Percentiles rank a stretch among this genome's conserved stretches.
Conservation (phyloP, 1,140 invertebrate species). For the Aphelenchoides avenae region DNA sequence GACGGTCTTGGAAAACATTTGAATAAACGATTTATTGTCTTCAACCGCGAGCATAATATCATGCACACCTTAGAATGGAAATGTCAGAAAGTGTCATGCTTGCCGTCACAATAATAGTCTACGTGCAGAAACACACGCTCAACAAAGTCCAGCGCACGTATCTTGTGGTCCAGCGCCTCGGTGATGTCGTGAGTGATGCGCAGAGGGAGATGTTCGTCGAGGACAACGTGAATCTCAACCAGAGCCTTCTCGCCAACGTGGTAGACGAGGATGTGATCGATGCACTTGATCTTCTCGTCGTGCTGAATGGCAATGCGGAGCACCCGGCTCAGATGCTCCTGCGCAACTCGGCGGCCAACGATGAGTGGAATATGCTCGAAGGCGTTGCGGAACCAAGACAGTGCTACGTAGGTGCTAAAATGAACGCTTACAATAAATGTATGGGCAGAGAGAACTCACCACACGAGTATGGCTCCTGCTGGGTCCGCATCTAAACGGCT, state of each 20-base stretch:
- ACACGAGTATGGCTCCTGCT: background rate
- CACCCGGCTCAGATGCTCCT: conserved; percentile 39
- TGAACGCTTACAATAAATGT: background rate
- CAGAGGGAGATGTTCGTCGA: conserved; percentile 38
- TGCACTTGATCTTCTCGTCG: conserved; percentile 30
- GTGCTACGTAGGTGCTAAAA: conserved; percentile 41
- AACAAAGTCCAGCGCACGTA: conserved; percentile 40
- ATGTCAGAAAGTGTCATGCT: conserved; percentile 18
- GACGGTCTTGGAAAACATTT: too few species aligned
- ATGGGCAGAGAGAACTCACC: background rate
- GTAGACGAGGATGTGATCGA: conserved; percentile 43
- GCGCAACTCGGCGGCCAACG: conserved; percentile 37
- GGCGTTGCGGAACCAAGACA: conserved; percentile 43
- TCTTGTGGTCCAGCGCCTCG: conserved; percentile 34
- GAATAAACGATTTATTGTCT: too few species aligned
- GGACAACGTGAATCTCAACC: conserved; percentile 44
- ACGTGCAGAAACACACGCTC: conserved; percentile 48
- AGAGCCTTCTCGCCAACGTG: conserved; percentile 44
- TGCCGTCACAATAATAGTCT: conserved; percentile 42
- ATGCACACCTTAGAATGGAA: background rate
- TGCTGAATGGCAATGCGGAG: conserved; percentile 35
- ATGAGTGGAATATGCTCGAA: conserved; percentile 42
- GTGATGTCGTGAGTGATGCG: conserved; percentile 38
- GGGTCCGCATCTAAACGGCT: conserved; percentile 47
- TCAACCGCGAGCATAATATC: too few species aligned